Evolutionary conservation across 2,888 invertebrate genomes (phyloP).

Genomic region (Tetranychus truncatus): DNA sequence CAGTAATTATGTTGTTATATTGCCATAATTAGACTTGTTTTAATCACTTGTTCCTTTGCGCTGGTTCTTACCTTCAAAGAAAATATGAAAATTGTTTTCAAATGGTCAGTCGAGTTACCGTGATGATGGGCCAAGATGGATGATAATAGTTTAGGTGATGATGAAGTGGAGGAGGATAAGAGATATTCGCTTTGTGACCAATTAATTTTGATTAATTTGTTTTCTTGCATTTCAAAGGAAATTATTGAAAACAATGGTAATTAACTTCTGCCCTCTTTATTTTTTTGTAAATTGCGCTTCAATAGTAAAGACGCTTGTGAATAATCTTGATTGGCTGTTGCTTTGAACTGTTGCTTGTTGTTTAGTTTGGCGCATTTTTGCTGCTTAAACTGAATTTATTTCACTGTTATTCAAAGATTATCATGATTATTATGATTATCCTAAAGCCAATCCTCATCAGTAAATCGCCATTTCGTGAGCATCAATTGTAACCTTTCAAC

Average conservation of each 20-base stretch:
- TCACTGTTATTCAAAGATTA: not conserved
- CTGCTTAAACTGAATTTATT: no score
- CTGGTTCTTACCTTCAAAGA: no score
- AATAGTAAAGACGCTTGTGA: no score
- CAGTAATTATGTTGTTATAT: no score
- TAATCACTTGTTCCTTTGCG: no score
- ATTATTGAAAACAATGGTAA: not conserved
- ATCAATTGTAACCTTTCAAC: not conserved
- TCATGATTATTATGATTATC: not conserved
- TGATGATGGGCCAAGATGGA: not conserved
- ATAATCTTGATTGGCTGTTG: no score
- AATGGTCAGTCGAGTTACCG: not conserved
- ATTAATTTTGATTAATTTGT: not conserved
- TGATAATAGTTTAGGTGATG: not conserved
- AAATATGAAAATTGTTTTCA: no score
- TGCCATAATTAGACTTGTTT: no score
- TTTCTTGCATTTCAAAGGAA: not conserved
- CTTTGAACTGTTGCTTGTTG: no score
- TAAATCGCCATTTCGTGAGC: not conserved
- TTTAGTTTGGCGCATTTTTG: no score
- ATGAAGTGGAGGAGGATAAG: not conserved
- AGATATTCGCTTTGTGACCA: not conserved
- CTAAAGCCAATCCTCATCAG: not conserved
- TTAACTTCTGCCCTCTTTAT: not conserved
- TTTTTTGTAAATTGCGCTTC: no score